phyloP scores from a whole-genome alignment of 1,140 invertebrate genomes.

The Apis dorsata region DNA sequence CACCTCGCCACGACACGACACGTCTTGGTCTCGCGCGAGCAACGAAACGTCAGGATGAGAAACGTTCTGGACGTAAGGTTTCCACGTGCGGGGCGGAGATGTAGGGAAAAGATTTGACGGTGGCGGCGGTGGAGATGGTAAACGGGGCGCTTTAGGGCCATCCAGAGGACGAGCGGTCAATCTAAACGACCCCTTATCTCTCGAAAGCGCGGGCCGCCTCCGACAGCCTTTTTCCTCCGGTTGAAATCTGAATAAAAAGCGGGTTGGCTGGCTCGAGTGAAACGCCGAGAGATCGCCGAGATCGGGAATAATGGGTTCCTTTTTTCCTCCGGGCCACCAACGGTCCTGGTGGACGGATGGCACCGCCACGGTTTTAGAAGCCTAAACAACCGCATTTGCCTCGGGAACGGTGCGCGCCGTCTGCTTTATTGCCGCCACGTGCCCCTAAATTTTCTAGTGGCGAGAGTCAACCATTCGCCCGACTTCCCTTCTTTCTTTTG shows the following conservation, averaged over 20 bases:
- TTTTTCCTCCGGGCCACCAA: slow-evolving; percentile 42
- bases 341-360: slow-evolving; percentile 42
- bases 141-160: slow-evolving; percentile 77
- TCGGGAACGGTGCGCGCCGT: slow-evolving; percentile 46
- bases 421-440: slow-evolving; percentile 37
- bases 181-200: slow-evolving; percentile 78
- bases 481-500: neutral
- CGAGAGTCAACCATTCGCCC: neutral
- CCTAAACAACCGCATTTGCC: slow-evolving; percentile 58
- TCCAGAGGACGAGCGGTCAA: slow-evolving; percentile 76
- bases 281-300: slow-evolving; percentile 51
- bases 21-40: neutral
- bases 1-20: too few species aligned
- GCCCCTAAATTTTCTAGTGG: slow-evolving; percentile 32
- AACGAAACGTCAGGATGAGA: slow-evolving; percentile 34
- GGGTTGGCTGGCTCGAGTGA: slow-evolving; percentile 45
- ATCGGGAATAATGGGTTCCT: slow-evolving; percentile 39
- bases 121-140: slow-evolving; percentile 72
- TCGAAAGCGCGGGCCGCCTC: slow-evolving; percentile 46
- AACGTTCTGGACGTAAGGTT: slow-evolving; percentile 19
- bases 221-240: slow-evolving; percentile 36
- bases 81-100: slow-evolving; percentile 51
- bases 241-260: slow-evolving; percentile 69
- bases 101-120: slow-evolving; percentile 72
- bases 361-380: slow-evolving; percentile 43